These are phyloP conservation scores for Fregata magnificens DNA, from an alignment of 2,113 vertebrate species.

Conservation along the genomic window DNA sequence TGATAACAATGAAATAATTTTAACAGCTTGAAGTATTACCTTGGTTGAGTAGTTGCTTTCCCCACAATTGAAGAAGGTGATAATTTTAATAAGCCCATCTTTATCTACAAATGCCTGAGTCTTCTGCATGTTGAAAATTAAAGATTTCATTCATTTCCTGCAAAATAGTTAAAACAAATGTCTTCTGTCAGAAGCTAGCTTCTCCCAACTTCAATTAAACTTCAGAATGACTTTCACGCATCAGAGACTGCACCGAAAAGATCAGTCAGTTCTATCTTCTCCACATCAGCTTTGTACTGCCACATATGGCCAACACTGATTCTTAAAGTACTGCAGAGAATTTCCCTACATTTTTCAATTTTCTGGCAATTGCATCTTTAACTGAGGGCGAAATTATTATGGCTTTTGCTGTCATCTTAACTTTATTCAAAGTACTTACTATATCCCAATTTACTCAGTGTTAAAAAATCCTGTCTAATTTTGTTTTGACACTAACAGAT, in stretches of 20 bases:
- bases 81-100: constrained; percentile 58
- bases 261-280: not conserved
- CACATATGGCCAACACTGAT: not conserved
- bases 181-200: not conserved
- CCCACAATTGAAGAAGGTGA: not conserved
- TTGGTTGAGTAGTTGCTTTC: constrained; percentile 10
- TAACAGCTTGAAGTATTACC: constrained; percentile 37
- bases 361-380: constrained; percentile 54
- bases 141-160: constrained; percentile 41
- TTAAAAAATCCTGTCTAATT: constrained; percentile 18
- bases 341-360: constrained; percentile 23
- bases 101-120: constrained; percentile 28
- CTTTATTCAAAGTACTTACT: constrained; percentile 22
- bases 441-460: not conserved
- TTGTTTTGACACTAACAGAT: constrained; percentile 12
- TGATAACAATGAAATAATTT: not conserved
- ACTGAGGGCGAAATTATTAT: constrained; percentile 37
- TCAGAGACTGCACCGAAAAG: not conserved
- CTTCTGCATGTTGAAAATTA: constrained; percentile 26
- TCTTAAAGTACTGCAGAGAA: constrained; percentile 7
- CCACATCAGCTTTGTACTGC: not conserved
- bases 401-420: constrained; percentile 34
- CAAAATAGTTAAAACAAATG: constrained; percentile 40
- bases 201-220: constrained; percentile 54
- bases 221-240: constrained; percentile 37